phyloP scores from a whole-genome alignment of 2,888 invertebrate species.

The Limnephilus rhombicus region DNA sequence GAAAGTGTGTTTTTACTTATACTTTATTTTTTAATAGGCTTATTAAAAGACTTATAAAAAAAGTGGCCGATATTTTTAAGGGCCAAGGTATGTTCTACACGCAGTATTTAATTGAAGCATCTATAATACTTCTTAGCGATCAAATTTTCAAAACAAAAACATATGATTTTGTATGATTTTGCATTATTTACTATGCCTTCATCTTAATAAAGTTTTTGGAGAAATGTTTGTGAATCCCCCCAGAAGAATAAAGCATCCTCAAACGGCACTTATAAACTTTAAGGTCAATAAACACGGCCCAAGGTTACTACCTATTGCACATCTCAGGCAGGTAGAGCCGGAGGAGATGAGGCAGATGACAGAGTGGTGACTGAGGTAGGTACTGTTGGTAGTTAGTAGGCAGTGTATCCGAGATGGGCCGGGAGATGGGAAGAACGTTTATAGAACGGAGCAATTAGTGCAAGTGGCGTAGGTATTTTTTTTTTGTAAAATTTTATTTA shows the following conservation, averaged over 20 bases:
- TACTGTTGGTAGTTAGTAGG: background rate
- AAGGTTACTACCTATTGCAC: slow-evolving; percentile 50
- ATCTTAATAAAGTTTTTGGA: too few relatives aligned
- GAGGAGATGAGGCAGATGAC: slow-evolving; percentile 12
- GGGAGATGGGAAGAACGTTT: background rate
- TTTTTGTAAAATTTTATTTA: background rate
- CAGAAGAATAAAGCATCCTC: slow-evolving; percentile 2
- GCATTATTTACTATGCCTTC: too few relatives aligned
- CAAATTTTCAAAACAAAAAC: too few relatives aligned
- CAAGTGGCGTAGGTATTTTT: slow-evolving; percentile 24
- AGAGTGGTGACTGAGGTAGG: background rate
- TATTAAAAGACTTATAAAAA: too few relatives aligned
- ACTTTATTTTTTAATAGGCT: too few relatives aligned
- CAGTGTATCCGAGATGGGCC: background rate
- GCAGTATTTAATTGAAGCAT: too few relatives aligned
- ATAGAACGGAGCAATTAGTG: background rate
- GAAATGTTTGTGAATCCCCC: background rate
- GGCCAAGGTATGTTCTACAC: too few relatives aligned
- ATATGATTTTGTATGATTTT: too few relatives aligned
- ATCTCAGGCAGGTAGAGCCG: slow-evolving; percentile 24
- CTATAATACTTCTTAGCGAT: too few relatives aligned
- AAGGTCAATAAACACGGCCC: slow-evolving; percentile 58
- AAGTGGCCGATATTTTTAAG: too few relatives aligned
- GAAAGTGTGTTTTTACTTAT: too few relatives aligned
- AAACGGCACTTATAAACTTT: slow-evolving; percentile 52